phyloP scores from a whole-genome alignment of 1,140 invertebrate species.

The Dendrolimus punctatus region DNA sequence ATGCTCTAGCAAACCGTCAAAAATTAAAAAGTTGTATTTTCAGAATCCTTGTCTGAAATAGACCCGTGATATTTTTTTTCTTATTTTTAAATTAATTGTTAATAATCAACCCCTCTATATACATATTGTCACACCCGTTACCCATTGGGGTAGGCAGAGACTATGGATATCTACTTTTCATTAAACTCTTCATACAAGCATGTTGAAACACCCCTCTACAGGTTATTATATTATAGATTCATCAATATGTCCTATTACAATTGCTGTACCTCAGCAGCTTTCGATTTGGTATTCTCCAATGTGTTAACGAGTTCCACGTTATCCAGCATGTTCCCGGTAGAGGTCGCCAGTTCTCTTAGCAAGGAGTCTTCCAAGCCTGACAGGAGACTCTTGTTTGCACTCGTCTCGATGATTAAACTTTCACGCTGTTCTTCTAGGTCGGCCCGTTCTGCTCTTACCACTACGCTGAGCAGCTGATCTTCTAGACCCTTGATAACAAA shows the following conservation, averaged over 20 bases:
- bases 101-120: too few relatives aligned
- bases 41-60: too few relatives aligned
- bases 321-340: conserved; percentile 92
- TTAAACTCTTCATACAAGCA: too few relatives aligned
- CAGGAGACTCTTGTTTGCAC: conserved; percentile 86
- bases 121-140: too few relatives aligned
- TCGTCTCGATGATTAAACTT: conserved; percentile 86
- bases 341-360: conserved; percentile 85
- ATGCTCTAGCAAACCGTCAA: too few relatives aligned
- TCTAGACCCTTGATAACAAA: conserved; percentile 79
- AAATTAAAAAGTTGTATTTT: too few relatives aligned
- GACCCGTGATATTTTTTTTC: too few relatives aligned
- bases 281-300: conserved; percentile 90
- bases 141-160: too few relatives aligned
- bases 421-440: conserved; percentile 92
- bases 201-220: too few relatives aligned
- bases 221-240: too few relatives aligned
- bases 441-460: conserved; percentile 85
- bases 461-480: conserved; percentile 90
- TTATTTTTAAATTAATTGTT: too few relatives aligned
- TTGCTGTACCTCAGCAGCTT: conserved; percentile 79
- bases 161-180: too few relatives aligned
- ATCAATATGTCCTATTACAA: background rate
- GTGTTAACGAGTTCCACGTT: conserved; percentile 89
- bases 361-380: conserved; percentile 88